A percentile compares a stretch with the other conserved stretches of the same genome.
phyloP scores from a whole-genome alignment of 2,888 invertebrate genomes.

The Herminia tarsipennalis region DNA sequence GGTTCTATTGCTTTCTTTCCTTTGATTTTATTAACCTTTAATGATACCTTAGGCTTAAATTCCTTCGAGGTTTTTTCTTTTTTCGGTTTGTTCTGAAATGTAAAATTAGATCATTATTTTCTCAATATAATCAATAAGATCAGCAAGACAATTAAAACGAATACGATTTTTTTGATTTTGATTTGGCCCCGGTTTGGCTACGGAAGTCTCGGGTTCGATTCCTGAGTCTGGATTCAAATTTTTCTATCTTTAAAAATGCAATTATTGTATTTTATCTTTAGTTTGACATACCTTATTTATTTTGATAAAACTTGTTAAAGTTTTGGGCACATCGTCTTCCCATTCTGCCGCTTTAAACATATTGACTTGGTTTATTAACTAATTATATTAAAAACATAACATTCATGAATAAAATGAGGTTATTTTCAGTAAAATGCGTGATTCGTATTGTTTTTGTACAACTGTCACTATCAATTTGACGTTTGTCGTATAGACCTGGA shows the following conservation, averaged over 20 bases:
- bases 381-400: background rate
- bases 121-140: background rate
- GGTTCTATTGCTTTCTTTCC: background rate
- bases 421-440: background rate
- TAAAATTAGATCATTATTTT: background rate
- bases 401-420: constrained; percentile 1
- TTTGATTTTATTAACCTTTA: constrained; percentile 9
- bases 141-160: background rate
- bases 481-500: no score
- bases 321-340: constrained; percentile 57
- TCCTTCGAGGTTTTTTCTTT: background rate
- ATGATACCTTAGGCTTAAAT: background rate
- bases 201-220: no score
- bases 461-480: constrained; percentile 2
- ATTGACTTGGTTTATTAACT: background rate
- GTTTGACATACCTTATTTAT: constrained; percentile 40
- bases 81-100: background rate
- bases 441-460: background rate
- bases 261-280: no score
- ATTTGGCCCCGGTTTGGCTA: no score
- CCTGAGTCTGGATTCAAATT: no score
- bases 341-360: constrained; percentile 70
- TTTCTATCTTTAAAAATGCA: no score
- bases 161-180: no score
- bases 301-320: constrained; percentile 45